Evolutionary conservation across 2,888 invertebrate genomes (phyloP).

Genomic region (Syritta pipiens): DNA sequence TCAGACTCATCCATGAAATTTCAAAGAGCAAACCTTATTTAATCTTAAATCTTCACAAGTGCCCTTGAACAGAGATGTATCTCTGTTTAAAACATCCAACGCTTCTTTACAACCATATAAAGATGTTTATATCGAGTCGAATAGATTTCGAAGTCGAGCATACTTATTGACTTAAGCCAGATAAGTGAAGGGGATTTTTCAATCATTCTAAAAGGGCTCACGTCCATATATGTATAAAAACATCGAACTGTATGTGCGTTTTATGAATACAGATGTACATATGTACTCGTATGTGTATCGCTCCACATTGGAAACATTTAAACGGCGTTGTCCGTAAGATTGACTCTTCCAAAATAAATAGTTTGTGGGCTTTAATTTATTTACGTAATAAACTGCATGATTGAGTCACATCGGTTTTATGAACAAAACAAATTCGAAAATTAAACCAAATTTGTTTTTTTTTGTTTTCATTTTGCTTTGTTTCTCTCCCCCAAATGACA

Average conservation of each 20-base stretch:
- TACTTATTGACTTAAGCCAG: slow-evolving; percentile 31
- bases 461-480: no score
- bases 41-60: slow-evolving; percentile 18
- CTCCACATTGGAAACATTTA: no score
- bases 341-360: neutral
- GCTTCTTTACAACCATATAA: neutral
- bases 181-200: slow-evolving; percentile 29
- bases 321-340: no score
- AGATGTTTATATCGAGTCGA: neutral
- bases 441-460: no score
- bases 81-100: neutral
- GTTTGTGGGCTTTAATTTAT: no score
- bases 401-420: no score
- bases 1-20: slow-evolving; percentile 23
- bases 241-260: neutral
- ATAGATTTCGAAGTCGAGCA: slow-evolving; percentile 2
- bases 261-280: neutral
- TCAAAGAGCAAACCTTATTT: slow-evolving; percentile 18
- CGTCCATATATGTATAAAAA: neutral
- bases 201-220: slow-evolving; percentile 27
- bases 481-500: no score
- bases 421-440: no score
- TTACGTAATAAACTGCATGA: no score
- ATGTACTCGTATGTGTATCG: neutral
- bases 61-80: slow-evolving; percentile 6